These are phyloP conservation scores for Tragelaphus strepsiceros DNA, from an alignment of 2,113 vertebrate genomes.

Conservation along the genomic window DNA sequence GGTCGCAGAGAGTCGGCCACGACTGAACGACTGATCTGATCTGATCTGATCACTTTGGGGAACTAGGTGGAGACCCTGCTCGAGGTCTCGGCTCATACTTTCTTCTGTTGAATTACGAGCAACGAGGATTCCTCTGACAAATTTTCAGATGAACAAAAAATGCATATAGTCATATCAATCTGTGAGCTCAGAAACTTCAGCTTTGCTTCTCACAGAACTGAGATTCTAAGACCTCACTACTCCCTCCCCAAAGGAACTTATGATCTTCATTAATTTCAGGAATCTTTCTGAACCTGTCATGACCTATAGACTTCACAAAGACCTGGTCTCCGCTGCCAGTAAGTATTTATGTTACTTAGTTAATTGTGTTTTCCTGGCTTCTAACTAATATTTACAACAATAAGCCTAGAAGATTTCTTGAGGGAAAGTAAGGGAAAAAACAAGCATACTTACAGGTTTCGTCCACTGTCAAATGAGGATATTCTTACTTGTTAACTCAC, in stretches of 20 bases:
- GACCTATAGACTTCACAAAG: slow-evolving; percentile 94
- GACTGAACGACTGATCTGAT: too few species aligned
- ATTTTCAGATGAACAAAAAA: not conserved
- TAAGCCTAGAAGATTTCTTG: not conserved
- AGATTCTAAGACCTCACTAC: rapidly evolving
- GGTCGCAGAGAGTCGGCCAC: too few species aligned
- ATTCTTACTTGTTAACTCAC: not conserved
- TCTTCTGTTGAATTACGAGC: not conserved
- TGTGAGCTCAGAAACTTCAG: not conserved
- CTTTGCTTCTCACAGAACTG: not conserved
- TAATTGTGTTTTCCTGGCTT: slow-evolving; percentile 32
- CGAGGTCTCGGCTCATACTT: not conserved
- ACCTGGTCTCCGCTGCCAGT: slow-evolving; percentile 96
- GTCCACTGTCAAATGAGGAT: not conserved
- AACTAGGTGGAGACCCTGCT: slow-evolving; percentile 4
- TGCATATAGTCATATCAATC: not conserved
- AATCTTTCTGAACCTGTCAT: slow-evolving; percentile 96
- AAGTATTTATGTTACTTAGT: slow-evolving; percentile 77
- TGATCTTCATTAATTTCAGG: slow-evolving; percentile 78
- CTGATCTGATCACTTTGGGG: not conserved
- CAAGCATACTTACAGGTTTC: not conserved
- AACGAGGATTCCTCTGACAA: not conserved
- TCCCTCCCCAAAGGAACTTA: slow-evolving; percentile 48
- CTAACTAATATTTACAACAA: not conserved
- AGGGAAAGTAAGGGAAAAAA: not conserved